Evolutionary conservation across 2,888 invertebrate species (phyloP), one percentile per base, ranked within the genome.

Genomic region (Bursaphelenchus okinawaensis): DNA sequence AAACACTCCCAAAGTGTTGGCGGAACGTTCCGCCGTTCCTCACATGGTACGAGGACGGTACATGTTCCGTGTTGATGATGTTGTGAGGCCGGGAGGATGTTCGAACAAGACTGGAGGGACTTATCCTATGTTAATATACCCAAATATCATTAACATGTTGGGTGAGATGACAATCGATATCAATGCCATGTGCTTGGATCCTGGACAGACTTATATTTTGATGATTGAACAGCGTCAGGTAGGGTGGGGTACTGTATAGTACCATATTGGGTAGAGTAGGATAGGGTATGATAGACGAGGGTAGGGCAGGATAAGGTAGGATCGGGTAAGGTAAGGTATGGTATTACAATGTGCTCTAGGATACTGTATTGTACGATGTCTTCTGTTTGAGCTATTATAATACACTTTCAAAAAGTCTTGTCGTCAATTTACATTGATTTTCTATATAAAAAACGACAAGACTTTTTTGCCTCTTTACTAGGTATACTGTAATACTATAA

Each of bases 81-180:
- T 90, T 81, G 92, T 95, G 81, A 88, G 93, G 83, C 88, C 91
- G 80, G 94, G 93, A 58, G 91, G 91, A 40, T 95, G 94, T 84
- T 84, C 77, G 7, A 82, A 82, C 70, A 81, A 83, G 61, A 82
- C 81, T 24, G 80, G 78, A 58, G 82, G 82, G 61, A 81, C 82
- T 51, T 82, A 79, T 80, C 82, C 83, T 2, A 77, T 82, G 50
- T 73, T 82, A 70, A 79, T 82, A 72, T 80, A 81, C 0, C 94
- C 94, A 0, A 93, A 94, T 84, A 92, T 91, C 81, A 95, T 94
- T 4, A 93, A 92, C 84, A 95, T 96, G 95, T 86, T 96, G 72
- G 96, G 96, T 12, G 96, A 95, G 1, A 92, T 92, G 0, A 89
- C 93, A 62, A 92, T 98, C 28, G 94, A 95, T 82, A 90, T 98